These are phyloP conservation scores for Hyaena hyaena DNA, from an alignment of 2,113 vertebrate genomes.

Conservation along the genomic window DNA sequence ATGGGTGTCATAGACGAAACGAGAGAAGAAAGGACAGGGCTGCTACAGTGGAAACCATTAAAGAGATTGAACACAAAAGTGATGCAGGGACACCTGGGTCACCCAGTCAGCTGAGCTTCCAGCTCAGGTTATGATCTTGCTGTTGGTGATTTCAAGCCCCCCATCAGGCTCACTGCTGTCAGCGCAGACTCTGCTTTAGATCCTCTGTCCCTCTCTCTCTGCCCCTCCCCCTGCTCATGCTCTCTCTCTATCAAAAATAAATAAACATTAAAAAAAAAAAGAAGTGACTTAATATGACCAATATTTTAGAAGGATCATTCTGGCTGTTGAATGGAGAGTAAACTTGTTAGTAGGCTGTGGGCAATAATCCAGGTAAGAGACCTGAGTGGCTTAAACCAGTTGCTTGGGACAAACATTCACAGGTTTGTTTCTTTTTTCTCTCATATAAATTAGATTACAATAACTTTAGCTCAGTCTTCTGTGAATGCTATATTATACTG, in stretches of 20 bases:
- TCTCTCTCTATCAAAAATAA: too few relatives aligned
- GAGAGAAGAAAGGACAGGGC: background rate
- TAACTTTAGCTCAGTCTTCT: background rate
- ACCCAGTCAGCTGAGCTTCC: too few relatives aligned
- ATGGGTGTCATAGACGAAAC: background rate
- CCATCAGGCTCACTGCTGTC: too few relatives aligned
- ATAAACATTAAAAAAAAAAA: too few relatives aligned
- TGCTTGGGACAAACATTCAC: background rate
- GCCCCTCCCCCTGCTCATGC: too few relatives aligned
- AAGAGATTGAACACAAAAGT: background rate
- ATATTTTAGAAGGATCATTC: background rate
- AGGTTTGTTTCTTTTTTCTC: background rate
- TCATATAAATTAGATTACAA: constrained; percentile 15
- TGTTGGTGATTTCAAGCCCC: too few relatives aligned
- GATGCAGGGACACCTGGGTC: background rate
- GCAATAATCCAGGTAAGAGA: background rate
- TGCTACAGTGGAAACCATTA: background rate
- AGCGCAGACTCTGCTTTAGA: too few relatives aligned
- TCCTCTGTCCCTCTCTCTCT: too few relatives aligned
- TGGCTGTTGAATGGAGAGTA: background rate
- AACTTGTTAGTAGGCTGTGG: background rate
- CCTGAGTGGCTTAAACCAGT: background rate
- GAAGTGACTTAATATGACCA: background rate
- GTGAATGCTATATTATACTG: background rate
- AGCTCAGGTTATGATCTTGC: too few relatives aligned